Conservation (phyloP, 2,797 vertebrate species). For the Glossophaga mutica region DNA sequence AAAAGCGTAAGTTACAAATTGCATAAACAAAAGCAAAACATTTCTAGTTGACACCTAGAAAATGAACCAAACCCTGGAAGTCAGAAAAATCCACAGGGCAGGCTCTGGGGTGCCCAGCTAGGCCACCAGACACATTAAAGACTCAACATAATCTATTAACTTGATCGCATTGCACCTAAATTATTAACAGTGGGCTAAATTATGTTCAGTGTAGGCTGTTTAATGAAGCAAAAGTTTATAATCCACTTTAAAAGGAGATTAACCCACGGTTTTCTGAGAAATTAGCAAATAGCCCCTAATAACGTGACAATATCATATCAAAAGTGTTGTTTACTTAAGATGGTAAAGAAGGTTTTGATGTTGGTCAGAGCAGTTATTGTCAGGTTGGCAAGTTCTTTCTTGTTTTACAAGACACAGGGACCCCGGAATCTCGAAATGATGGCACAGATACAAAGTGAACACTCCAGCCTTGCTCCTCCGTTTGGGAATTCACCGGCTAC, state of each 20-base stretch:
- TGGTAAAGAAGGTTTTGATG: not conserved
- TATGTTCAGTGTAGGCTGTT: not conserved
- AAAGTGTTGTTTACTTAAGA: not conserved
- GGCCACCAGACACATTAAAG: not conserved
- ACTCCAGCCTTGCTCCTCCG: not conserved
- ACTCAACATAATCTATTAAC: not conserved
- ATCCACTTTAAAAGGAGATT: slow-evolving; percentile 12
- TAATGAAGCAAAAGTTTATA: slow-evolving; percentile 43
- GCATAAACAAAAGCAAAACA: not conserved
- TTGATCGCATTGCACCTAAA: not conserved
- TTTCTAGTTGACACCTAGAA: slow-evolving; percentile 23
- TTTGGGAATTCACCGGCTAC: not conserved
- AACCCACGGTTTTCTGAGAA: not conserved
- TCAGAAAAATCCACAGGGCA: slow-evolving; percentile 9
- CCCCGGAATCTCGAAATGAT: not conserved
- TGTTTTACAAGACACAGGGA: not conserved
- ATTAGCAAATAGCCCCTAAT: not conserved
- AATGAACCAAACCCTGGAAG: not conserved
- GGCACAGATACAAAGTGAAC: not conserved
- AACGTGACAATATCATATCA: not conserved
- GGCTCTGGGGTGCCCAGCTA: not conserved
- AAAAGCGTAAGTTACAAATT: not conserved
- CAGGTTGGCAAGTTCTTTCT: not conserved
- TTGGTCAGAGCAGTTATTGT: not conserved
- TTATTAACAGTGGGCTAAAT: not conserved